Evolutionary conservation across 1,140 invertebrate genomes (phyloP), one percentile per base, ranked within the genome.

Genomic region (Phthorimaea operculella): DNA sequence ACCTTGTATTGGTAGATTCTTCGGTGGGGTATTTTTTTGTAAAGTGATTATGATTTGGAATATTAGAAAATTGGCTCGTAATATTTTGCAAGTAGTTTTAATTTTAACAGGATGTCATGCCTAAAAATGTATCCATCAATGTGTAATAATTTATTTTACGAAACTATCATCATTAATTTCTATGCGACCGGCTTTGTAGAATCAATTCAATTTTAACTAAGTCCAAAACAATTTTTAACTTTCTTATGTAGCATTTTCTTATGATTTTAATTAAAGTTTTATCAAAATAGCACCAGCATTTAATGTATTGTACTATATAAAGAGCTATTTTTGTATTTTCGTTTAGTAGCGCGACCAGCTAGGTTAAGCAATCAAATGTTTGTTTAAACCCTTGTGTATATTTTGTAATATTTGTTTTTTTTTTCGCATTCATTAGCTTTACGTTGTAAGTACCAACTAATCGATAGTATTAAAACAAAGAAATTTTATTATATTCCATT

Each of bases 401-500:
- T 74, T 71, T 74, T 76, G 74, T 74, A 74, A 71, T 73, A 68
- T 64, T 63, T 67, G 59, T 63, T 59, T 56, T 62, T 63, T 50
- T 63, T 50, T 54, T 28, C 21, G 2, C 2, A 52, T 28, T 28
- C 21, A 58, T 55, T 52, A 39, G 56, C 42, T 48, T 61, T 33
- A 49, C 47, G 33, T 54, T 64, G 52, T 65, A 65, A 65, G 66
- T 64, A 64, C 60, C 48, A 62, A 62, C 16, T 55, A 51, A 21
- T 49, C n/a, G 2, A 47, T 62, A 67, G 57, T 64, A 57, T 57
- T 60, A 64, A 48, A 50, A 60, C 54, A 62, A 58, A 55, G 45
- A 14, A 56, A 57, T 55, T 17, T 16, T 63, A 59, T 58, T 58
- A 59, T 72, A 74, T 76, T 76, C 74, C 71, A 72, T 69, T 63